These are phyloP conservation scores for Hetaerina titia DNA, from an alignment of 2,888 invertebrate species.

Conservation along the genomic window DNA sequence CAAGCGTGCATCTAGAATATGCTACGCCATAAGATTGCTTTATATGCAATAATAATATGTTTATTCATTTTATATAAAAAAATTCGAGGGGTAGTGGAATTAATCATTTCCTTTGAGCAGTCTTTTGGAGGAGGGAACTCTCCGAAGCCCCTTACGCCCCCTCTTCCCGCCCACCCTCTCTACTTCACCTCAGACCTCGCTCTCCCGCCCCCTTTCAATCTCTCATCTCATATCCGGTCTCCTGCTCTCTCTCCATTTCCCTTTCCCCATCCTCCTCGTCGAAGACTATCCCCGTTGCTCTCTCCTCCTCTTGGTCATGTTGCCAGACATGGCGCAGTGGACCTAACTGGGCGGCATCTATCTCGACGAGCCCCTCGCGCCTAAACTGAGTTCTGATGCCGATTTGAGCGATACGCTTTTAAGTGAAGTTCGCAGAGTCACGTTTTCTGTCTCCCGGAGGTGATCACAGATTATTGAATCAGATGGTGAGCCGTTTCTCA, in stretches of 20 bases:
- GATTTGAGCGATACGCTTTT: neutral
- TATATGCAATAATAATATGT: no score
- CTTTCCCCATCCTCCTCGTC: neutral
- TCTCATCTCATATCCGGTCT: constrained; percentile 20
- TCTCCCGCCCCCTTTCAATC: constrained; percentile 67
- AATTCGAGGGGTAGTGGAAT: constrained; percentile 9
- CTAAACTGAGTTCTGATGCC: neutral
- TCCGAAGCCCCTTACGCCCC: constrained; percentile 38
- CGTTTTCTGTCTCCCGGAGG: neutral
- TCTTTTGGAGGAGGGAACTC: neutral
- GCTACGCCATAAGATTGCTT: no score
- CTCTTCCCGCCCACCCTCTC: constrained; percentile 69
- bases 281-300: neutral
- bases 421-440: neutral
- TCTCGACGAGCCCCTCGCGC: neutral
- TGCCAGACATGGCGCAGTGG: neutral
- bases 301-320: neutral
- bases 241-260: neutral
- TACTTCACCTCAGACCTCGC: constrained; percentile 68
- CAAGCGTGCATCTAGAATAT: no score
- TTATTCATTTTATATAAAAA: neutral
- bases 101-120: constrained; percentile 22
- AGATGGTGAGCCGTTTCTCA: no score
- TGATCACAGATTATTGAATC: no score
- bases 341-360: neutral